These are phyloP conservation scores for Troides aeacus DNA, from an alignment of 2,888 invertebrate genomes.

Conservation along the genomic window DNA sequence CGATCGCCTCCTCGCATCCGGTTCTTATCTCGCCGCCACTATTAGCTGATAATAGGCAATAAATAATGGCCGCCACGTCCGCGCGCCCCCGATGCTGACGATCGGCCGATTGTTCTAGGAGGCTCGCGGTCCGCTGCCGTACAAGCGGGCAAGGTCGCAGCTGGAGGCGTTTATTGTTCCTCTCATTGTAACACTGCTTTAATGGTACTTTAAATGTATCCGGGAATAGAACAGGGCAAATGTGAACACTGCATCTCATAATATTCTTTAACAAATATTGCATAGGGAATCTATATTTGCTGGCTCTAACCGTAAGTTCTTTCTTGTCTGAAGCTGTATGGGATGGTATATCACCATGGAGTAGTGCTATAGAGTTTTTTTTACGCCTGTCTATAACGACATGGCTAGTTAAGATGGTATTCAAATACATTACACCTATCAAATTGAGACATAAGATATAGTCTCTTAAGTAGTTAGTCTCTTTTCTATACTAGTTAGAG, in stretches of 20 bases:
- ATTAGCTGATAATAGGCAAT: slow-evolving; percentile 43
- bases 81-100: slow-evolving; percentile 25
- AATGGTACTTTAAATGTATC: slow-evolving; percentile 3
- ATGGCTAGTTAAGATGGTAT: no score
- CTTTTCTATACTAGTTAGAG: no score
- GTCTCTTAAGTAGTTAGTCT: no score
- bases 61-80: slow-evolving; percentile 38
- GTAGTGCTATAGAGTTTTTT: no score
- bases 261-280: background rate
- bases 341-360: no score
- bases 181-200: background rate
- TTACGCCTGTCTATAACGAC: no score
- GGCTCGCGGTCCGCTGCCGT: slow-evolving; percentile 11
- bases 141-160: slow-evolving; percentile 22
- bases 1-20: slow-evolving; percentile 35
- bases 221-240: background rate
- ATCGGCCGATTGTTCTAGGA: slow-evolving; percentile 26
- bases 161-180: slow-evolving; percentile 25
- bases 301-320: no score
- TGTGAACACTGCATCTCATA: background rate
- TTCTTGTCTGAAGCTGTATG: no score
- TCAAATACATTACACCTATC: no score
- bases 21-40: slow-evolving; percentile 36
- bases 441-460: no score
- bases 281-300: no score